Conservation (phyloP, 1,140 invertebrate species). For the Heliconius himera region DNA sequence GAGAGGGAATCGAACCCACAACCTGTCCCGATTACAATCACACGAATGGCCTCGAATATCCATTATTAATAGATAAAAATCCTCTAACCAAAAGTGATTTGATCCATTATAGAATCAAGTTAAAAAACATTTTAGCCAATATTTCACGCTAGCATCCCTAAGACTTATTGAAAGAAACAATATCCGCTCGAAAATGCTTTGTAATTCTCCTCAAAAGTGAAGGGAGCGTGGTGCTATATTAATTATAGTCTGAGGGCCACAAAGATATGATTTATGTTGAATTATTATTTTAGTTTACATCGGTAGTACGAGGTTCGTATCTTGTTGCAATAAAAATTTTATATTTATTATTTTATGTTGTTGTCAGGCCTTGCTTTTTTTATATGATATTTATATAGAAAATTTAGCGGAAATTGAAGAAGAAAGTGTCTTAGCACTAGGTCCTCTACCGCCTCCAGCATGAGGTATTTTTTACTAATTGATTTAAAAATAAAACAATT, state of each 20-base stretch:
- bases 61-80: background rate
- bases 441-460: no score
- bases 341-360: no score
- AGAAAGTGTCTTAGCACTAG: no score
- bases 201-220: slow-evolving; percentile 15
- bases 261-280: slow-evolving; percentile 5
- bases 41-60: no score
- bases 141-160: slow-evolving; percentile 6
- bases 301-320: background rate
- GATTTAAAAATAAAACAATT: no score
- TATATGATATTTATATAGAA: no score
- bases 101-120: background rate
- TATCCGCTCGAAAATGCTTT: slow-evolving; percentile 16
- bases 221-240: background rate
- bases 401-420: no score
- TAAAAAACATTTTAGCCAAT: background rate
- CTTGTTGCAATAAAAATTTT: no score
- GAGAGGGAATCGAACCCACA: no score
- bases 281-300: background rate
- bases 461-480: no score
- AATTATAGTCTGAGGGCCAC: slow-evolving; percentile 6
- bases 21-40: no score
- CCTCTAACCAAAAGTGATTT: background rate
- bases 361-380: no score
- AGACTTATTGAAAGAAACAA: slow-evolving; percentile 20